Base-by-base conservation (phyloP, 2,113 vertebrate species). In the Acrocephalus kingi region DNA sequence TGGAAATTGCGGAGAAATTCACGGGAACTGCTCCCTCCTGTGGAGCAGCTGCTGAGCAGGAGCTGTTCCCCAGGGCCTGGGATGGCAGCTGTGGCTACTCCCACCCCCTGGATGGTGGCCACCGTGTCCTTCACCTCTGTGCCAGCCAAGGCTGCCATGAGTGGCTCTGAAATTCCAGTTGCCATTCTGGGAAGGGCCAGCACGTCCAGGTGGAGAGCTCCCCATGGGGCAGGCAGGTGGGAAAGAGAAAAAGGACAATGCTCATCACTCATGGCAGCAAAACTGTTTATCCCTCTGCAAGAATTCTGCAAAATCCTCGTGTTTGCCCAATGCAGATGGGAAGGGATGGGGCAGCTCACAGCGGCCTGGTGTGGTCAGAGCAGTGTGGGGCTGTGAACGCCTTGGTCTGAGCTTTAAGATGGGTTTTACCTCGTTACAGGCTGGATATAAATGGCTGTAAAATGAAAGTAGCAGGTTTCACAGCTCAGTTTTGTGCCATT, bases 21-120 rank as follows among this genome's bases (percentile, higher is more conserved):
- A 43, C 22, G 67, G 87, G 87, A 87, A 94, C 48, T 96, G 90
- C 96, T 96, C 89, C 94, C 95, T 95, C 93, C 95, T 94, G 93
- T 95, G 95, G 95, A 96, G 78, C 94, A 96, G 93, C 78, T 88
- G 90, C 80, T 27, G 84, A 87, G 92, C 67, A 79, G 94, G 69
- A 92, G 74, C 25, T 7, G 69, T 1, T 93, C n/a, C 48, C 68
- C 64, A 15, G 43, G 0, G 6, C 8, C 46, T 11, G 33, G 31
- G 13, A 30, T 24, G 3, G 6, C 35, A 46, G 31, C 45, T 2
- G 3, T 9, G 62, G 67, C 80, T 73, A 31, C 41, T 46, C 15
- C 51, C 68, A 52, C 10, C 56, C 4, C 13, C 27, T 10, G 49
- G 8, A 3, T 8, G 51, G 46, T 67, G 83, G n/a, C 14, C 30